These are phyloP conservation scores for Agrochola circellaris DNA, from an alignment of 2,888 invertebrate genomes.

Conservation along the genomic window DNA sequence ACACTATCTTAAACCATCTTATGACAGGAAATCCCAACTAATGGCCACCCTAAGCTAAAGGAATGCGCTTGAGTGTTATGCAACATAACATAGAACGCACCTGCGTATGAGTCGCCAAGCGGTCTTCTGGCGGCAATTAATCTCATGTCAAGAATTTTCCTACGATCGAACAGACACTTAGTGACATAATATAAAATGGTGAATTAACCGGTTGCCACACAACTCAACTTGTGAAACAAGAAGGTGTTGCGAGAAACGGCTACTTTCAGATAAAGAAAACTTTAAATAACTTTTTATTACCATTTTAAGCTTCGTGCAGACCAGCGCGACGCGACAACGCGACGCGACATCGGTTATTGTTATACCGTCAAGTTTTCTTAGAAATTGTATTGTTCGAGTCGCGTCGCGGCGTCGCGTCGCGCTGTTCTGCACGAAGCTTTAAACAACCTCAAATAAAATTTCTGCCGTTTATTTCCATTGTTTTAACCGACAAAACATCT, in stretches of 20 bases:
- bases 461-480: not conserved
- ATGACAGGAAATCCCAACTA: conserved; percentile 50
- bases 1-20: conserved; percentile 5
- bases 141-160: conserved; percentile 79
- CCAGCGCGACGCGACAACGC: too few species aligned
- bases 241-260: not conserved
- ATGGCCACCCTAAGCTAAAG: conserved; percentile 60
- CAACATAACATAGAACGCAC: conserved; percentile 76
- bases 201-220: conserved; percentile 18
- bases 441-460: not conserved
- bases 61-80: conserved; percentile 80
- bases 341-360: too few species aligned
- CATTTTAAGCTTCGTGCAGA: too few species aligned
- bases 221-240: not conserved
- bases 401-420: too few species aligned
- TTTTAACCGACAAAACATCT: not conserved
- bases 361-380: too few species aligned
- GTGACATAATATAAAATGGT: conserved; percentile 34
- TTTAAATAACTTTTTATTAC: not conserved
- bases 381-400: too few species aligned
- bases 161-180: conserved; percentile 59
- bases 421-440: too few species aligned
- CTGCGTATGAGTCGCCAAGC: conserved; percentile 84
- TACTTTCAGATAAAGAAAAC: conserved; percentile 8
- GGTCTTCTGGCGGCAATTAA: conserved; percentile 84